Evolutionary conservation across 2,888 invertebrate genomes (phyloP).

Genomic region (Pseudococcus jackbeardsleyi): DNA sequence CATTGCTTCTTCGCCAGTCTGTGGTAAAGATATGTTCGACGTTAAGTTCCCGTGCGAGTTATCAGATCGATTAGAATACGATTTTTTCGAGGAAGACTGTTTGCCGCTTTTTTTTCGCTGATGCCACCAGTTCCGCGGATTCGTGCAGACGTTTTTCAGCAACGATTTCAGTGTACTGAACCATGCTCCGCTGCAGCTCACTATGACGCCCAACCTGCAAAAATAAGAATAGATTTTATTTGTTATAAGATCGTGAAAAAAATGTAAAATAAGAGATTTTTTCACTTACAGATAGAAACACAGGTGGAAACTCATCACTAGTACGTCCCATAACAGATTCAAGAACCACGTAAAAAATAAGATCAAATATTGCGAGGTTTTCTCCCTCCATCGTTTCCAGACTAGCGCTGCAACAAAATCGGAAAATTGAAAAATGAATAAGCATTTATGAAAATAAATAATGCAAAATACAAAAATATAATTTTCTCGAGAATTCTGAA

Average conservation of each 20-base stretch:
- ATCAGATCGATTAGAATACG: constrained; percentile 61
- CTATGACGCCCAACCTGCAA: constrained; percentile 58
- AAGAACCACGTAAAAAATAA: constrained; percentile 81
- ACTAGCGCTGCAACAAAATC: constrained; percentile 63
- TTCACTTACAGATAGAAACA: constrained; percentile 79
- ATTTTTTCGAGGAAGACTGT: constrained; percentile 56
- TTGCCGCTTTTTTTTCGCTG: constrained; percentile 59
- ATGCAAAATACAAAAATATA: too few relatives aligned
- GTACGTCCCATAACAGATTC: constrained; percentile 84
- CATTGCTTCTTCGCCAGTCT: constrained; percentile 95
- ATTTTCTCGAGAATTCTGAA: too few relatives aligned
- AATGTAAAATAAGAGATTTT: too few relatives aligned
- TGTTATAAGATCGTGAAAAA: too few relatives aligned
- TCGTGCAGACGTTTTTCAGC: constrained; percentile 59
- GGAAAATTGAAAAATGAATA: not conserved
- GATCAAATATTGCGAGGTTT: constrained; percentile 73
- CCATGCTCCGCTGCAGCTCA: constrained; percentile 59
- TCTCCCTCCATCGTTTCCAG: constrained; percentile 66
- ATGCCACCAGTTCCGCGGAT: constrained; percentile 64
- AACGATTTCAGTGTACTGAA: constrained; percentile 61
- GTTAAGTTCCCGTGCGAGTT: constrained; percentile 70
- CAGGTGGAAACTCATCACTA: constrained; percentile 82
- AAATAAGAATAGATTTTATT: not conserved
- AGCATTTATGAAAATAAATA: too few relatives aligned
- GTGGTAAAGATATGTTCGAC: constrained; percentile 84